Evolutionary conservation across 2,888 invertebrate genomes (phyloP).

Genomic region (Clivina fossor): DNA sequence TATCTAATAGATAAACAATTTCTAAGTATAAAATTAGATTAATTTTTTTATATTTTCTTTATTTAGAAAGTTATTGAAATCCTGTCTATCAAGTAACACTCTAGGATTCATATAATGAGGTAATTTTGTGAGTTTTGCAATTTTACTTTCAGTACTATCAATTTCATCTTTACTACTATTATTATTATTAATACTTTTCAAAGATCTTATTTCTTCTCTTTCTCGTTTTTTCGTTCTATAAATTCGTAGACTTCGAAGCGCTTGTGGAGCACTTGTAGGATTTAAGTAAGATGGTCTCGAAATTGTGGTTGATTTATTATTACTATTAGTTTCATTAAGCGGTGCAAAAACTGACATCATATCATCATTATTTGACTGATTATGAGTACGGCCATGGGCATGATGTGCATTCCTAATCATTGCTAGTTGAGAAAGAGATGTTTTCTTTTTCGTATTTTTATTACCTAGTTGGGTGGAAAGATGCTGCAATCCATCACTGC

Average conservation of each 20-base stretch:
- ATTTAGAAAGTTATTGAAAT: too few relatives aligned
- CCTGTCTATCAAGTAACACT: too few relatives aligned
- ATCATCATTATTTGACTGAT: constrained; percentile 17
- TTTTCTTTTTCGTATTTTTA: background rate
- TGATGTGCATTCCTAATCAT: constrained; percentile 29
- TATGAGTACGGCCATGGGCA: constrained; percentile 1
- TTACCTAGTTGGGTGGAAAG: constrained; percentile 15
- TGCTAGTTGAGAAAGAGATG: constrained; percentile 17
- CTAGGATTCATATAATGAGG: too few relatives aligned
- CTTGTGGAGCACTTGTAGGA: constrained; percentile 55
- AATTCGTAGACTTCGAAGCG: constrained; percentile 57
- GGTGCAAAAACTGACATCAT: constrained; percentile 24
- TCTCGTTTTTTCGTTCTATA: constrained; percentile 54
- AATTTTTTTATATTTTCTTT: too few relatives aligned
- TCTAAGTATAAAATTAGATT: too few relatives aligned
- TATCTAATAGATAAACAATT: too few relatives aligned
- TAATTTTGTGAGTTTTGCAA: too few relatives aligned
- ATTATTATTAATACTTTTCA: too few relatives aligned
- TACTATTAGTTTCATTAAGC: constrained; percentile 43
- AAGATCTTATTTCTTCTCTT: too few relatives aligned
- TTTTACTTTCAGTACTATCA: too few relatives aligned
- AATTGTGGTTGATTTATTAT: constrained; percentile 22
- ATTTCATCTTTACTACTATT: too few relatives aligned
- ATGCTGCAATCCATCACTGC: constrained; percentile 51
- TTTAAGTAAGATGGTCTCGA: constrained; percentile 23